These are phyloP conservation scores for Bucorvus abyssinicus DNA, from an alignment of 2,797 vertebrate genomes.

Conservation along the genomic window DNA sequence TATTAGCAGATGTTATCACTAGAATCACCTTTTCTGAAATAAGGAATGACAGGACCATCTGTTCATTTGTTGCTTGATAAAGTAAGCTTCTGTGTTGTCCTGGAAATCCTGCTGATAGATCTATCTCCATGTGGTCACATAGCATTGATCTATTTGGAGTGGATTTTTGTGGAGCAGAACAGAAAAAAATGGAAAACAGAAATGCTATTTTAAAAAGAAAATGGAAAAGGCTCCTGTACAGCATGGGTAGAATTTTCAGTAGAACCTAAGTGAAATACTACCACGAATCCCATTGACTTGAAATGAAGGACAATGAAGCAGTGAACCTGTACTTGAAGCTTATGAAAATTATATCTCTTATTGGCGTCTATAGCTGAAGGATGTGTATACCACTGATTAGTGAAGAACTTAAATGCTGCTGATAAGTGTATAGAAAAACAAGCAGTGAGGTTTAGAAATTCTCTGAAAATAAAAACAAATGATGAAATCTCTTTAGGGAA, in stretches of 20 bases:
- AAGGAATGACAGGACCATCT: constrained; percentile 68
- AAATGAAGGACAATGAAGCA: background rate
- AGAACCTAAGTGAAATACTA: background rate
- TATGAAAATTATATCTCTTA: background rate
- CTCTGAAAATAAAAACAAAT: constrained; percentile 41
- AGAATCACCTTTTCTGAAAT: constrained; percentile 68
- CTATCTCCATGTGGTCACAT: constrained; percentile 41
- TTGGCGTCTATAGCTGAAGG: constrained; percentile 2
- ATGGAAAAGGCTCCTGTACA: background rate
- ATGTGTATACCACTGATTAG: constrained; percentile 31
- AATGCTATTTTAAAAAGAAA: constrained; percentile 28
- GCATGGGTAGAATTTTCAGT: background rate
- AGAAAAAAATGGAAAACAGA: constrained; percentile 2
- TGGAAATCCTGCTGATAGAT: constrained; percentile 62
- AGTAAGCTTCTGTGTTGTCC: constrained; percentile 54
- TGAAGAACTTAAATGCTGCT: constrained; percentile 40
- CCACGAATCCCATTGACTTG: background rate
- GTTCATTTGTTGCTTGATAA: constrained; percentile 69
- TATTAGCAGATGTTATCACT: constrained; percentile 72
- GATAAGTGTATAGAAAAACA: constrained; percentile 25
- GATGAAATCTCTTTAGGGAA: constrained; percentile 18
- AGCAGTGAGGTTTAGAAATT: background rate
- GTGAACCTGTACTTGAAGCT: background rate
- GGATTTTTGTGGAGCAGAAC: constrained; percentile 36
- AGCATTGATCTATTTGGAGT: constrained; percentile 61